A percentile compares a stretch with the other conserved stretches of the same genome.
phyloP scores from a whole-genome alignment of 2,797 vertebrate genomes.

The Stomatorhinus walkeri region DNA sequence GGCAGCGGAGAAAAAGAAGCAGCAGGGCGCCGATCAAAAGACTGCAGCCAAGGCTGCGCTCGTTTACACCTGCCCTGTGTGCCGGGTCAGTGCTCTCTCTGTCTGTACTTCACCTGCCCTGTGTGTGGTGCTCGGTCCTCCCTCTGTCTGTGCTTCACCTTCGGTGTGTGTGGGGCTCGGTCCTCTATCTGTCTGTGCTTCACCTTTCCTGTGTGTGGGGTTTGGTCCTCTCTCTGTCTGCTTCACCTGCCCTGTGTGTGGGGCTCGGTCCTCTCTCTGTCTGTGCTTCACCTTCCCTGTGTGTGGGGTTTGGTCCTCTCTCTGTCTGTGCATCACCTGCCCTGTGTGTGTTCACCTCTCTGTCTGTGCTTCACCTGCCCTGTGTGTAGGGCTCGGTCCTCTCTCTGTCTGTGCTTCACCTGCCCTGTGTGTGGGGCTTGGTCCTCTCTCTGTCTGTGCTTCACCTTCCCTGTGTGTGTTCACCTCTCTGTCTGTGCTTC shows the following conservation, averaged over 20 bases:
- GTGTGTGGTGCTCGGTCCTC: not conserved
- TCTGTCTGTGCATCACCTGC: not conserved
- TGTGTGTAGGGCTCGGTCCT: constrained; percentile 62
- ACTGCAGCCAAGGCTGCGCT: constrained; percentile 70
- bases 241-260: constrained; percentile 67
- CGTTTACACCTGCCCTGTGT: constrained; percentile 71
- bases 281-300: not conserved
- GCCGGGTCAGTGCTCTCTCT: constrained; percentile 54
- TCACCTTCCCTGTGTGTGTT: not conserved
- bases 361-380: constrained; percentile 55
- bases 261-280: constrained; percentile 47
- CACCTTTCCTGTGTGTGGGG: not conserved
- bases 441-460: not conserved
- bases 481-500: too few relatives aligned
- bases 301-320: not conserved
- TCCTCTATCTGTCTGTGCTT: not conserved
- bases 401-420: not conserved
- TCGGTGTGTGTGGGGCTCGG: not conserved
- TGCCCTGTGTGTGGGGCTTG: not conserved
- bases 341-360: constrained; percentile 20
- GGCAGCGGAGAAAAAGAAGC: constrained; percentile 73
- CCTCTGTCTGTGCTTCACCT: not conserved
- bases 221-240: not conserved
- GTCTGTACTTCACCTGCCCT: not conserved
- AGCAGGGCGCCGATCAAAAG: constrained; percentile 68